Base-by-base conservation (phyloP, 2,113 vertebrate genomes). In the Heterotis niloticus region DNA sequence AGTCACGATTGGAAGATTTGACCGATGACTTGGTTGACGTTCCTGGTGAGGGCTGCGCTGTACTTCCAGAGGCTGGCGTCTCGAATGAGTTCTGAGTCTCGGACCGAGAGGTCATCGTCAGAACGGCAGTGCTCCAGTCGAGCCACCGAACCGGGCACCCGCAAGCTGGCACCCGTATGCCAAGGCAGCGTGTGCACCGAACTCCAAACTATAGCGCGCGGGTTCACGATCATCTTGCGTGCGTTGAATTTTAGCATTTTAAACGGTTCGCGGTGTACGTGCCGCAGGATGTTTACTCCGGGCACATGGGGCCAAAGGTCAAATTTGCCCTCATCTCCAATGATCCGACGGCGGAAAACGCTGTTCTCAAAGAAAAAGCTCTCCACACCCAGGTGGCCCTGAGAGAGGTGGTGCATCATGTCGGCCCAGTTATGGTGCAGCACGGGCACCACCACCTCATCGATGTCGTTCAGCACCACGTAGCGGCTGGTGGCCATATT, bases 191-290 rank as follows among this genome's bases (percentile, higher is more conserved):
- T 84, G 72, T 90, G 89, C 9, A 89, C 88, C 3, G 89, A 91
- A 10, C 89, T 90, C 82, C 89, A 89, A 57, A 90, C 66, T 77
- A 91, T 84, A 26, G 83, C 83, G 28, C 84, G 83, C 7, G 89
- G 89, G 78, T 91, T 82, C 28, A 90, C 60, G 62, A 92, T 88
- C 83, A 90, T 84, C 79, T 92, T 91, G 73, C 1, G 83, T 29
- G 83, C 80, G 69, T 88, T 91, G 18, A 73, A 1, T 68, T 29
- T n/a, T 7, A 16, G 29, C 5, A 56, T 70, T 0, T 1, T 5
- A 4, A 67, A 54, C 18, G 86, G 83, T 52, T 89, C 81, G 10
- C 76, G 76, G 64, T 80, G 67, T 4, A 82, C 68, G 4, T 84
- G 78, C 54, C 52, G 59, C 78, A 84, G 60, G 51, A 84, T 20